Conservation (phyloP, 2,797 vertebrate genomes). For the Bradypodion ventrale region DNA sequence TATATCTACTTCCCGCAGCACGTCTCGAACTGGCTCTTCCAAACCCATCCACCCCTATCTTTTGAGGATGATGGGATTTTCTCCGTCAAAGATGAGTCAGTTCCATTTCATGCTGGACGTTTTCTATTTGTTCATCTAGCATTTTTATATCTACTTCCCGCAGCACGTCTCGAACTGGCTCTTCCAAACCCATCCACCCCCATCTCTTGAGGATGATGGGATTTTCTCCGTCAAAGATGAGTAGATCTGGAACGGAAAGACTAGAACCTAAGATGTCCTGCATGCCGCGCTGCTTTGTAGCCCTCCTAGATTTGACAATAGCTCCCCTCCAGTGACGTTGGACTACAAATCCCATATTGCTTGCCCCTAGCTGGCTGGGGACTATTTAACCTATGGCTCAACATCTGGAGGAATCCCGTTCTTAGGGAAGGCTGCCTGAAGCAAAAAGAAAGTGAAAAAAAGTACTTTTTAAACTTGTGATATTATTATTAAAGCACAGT, state of each 20-base stretch:
- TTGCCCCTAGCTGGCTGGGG: background rate
- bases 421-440: no score
- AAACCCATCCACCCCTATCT: slow-evolving; percentile 1
- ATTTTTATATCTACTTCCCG: slow-evolving; percentile 27
- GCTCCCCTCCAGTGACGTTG: background rate
- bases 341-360: background rate
- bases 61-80: slow-evolving; percentile 23
- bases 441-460: no score
- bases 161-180: slow-evolving; percentile 13
- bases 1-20: slow-evolving; percentile 15
- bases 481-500: no score
- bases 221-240: slow-evolving; percentile 10
- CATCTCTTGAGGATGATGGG: slow-evolving; percentile 7
- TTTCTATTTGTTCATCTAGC: background rate
- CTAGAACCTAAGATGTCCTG: no score
- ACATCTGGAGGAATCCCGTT: no score
- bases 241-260: background rate
- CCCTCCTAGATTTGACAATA: background rate
- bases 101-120: background rate
- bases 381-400: no score
- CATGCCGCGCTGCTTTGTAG: no score
- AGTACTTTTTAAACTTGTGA: no score
- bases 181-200: slow-evolving; percentile 6
- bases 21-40: background rate
- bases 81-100: slow-evolving; percentile 12